These are phyloP conservation scores for Sebastes kiyomatsui DNA, from an alignment of 2,797 vertebrate species.

Conservation along the genomic window DNA sequence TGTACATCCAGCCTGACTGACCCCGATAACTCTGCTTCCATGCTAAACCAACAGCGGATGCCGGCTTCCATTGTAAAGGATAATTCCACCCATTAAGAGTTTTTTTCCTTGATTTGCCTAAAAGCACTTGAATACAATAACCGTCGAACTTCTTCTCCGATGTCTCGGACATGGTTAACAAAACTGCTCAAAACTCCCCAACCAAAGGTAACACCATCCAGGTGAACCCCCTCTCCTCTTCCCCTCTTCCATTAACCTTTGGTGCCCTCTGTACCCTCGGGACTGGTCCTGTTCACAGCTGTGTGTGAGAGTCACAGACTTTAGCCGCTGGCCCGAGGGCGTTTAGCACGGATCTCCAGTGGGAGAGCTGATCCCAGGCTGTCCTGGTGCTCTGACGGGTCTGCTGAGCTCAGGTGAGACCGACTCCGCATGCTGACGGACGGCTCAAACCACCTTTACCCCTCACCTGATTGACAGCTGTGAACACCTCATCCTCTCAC, in stretches of 20 bases:
- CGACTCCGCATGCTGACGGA: conserved; percentile 35
- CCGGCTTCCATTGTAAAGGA: conserved; percentile 18
- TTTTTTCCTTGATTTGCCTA: conserved; percentile 23
- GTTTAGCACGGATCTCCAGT: conserved; percentile 27
- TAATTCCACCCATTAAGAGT: conserved; percentile 42
- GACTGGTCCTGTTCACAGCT: conserved; percentile 50
- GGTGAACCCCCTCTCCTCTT: conserved; percentile 56
- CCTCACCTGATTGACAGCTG: conserved; percentile 50
- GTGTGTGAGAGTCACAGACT: conserved; percentile 53
- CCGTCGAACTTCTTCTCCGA: conserved; percentile 24
- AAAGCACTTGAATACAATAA: conserved; percentile 40
- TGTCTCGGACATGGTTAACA: conserved; percentile 38
- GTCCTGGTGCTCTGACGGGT: conserved; percentile 46
- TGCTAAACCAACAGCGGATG: conserved; percentile 8
- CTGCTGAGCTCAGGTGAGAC: conserved; percentile 50
- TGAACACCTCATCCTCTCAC: conserved; percentile 38
- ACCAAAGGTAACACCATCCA: conserved; percentile 66
- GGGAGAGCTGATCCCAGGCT: conserved; percentile 8
- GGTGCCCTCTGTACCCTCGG: conserved; percentile 36
- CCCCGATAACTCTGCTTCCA: conserved; percentile 51
- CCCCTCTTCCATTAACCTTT: conserved; percentile 67
- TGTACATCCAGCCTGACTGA: conserved; percentile 46
- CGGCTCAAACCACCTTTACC: neutral
- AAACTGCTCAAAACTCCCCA: conserved; percentile 34
- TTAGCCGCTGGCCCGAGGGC: conserved; percentile 30